Evolutionary conservation across 2,888 invertebrate genomes (phyloP).

Genomic region (Eumacrocentrus americanus): DNA sequence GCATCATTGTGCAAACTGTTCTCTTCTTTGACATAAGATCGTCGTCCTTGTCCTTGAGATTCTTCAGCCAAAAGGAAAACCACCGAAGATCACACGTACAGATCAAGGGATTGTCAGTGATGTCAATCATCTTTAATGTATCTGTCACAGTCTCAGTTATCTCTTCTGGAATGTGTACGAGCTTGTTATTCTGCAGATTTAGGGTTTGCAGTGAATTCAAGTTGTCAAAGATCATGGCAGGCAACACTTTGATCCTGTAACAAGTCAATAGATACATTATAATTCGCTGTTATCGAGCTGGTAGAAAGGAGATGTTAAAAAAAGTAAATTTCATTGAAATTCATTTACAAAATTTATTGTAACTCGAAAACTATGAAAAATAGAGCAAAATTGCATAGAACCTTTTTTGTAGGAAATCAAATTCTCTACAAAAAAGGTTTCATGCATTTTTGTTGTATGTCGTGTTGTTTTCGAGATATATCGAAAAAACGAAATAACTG

Average conservation of each 20-base stretch:
- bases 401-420: too few species aligned
- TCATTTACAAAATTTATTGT: too few species aligned
- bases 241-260: slow-evolving; percentile 79
- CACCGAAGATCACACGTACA: slow-evolving; percentile 89
- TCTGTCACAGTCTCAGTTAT: slow-evolving; percentile 89
- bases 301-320: too few species aligned
- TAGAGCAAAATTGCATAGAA: too few species aligned
- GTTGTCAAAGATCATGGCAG: slow-evolving; percentile 85
- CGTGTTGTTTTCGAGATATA: too few species aligned
- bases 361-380: too few species aligned
- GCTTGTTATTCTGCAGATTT: slow-evolving; percentile 86
- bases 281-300: too few species aligned
- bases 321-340: too few species aligned
- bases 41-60: slow-evolving; percentile 80
- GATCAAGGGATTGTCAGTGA: slow-evolving; percentile 87
- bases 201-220: slow-evolving; percentile 88
- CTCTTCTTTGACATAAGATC: slow-evolving; percentile 88
- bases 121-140: slow-evolving; percentile 83
- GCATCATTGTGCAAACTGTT: slow-evolving; percentile 80
- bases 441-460: too few species aligned
- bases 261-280: not conserved
- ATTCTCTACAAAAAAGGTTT: too few species aligned
- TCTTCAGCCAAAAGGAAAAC: slow-evolving; percentile 83
- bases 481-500: too few species aligned
- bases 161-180: slow-evolving; percentile 82